A percentile compares a stretch with the other conserved stretches of the same genome.
These are phyloP conservation scores for Puffinus mauretanicus DNA, from an alignment of 2,113 vertebrate genomes.

Conservation along the genomic window DNA sequence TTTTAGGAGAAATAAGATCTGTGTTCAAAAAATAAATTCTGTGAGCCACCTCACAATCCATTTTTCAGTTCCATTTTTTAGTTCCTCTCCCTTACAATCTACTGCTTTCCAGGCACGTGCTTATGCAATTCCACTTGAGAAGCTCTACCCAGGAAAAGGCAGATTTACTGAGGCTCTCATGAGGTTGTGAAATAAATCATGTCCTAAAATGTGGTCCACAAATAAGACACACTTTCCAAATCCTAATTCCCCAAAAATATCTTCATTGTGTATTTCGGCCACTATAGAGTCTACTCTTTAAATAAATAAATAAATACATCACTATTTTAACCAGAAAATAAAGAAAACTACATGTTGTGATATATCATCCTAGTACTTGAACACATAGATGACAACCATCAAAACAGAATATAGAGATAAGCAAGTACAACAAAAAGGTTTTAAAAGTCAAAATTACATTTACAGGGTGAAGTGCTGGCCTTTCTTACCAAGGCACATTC, in stretches of 20 bases:
- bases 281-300: not conserved
- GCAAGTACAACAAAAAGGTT: not conserved
- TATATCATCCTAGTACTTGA: not conserved
- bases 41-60: not conserved
- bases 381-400: not conserved
- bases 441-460: not conserved
- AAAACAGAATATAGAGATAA: not conserved
- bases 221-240: not conserved
- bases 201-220: not conserved
- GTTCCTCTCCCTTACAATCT: not conserved
- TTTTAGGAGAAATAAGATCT: not conserved
- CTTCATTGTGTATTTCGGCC: not conserved
- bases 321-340: not conserved
- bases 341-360: not conserved
- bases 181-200: not conserved
- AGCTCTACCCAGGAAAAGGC: not conserved
- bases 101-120: not conserved
- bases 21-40: not conserved
- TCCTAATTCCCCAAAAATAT: not conserved
- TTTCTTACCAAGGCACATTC: not conserved
- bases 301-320: not conserved
- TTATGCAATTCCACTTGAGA: not conserved
- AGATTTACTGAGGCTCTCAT: not conserved
- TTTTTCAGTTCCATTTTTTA: not conserved
- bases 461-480: not conserved